A percentile compares a stretch with the other conserved stretches of the same genome.
These are phyloP conservation scores for Manduca sexta DNA, from an alignment of 1,140 invertebrate genomes.

Conservation along the genomic window DNA sequence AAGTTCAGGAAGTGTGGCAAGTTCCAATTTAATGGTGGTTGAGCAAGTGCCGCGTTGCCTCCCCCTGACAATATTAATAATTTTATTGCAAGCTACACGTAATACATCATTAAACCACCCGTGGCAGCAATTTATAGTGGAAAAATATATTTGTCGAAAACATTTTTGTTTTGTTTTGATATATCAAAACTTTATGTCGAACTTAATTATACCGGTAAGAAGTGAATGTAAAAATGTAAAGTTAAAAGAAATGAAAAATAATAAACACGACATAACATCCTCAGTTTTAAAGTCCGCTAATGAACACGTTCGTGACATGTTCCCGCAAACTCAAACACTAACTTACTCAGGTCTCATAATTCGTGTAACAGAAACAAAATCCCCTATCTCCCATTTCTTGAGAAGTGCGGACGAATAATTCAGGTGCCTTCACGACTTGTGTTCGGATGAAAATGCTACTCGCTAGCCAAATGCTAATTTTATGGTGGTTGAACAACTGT, in stretches of 20 bases:
- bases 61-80: slow-evolving; percentile 40
- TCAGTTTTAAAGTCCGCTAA: no score
- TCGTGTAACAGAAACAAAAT: slow-evolving; percentile 22
- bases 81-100: slow-evolving; percentile 35
- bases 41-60: slow-evolving; percentile 50
- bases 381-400: slow-evolving; percentile 36
- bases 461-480: slow-evolving; percentile 72
- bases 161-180: no score
- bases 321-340: no score
- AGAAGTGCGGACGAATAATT: slow-evolving; percentile 57
- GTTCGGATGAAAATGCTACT: slow-evolving; percentile 61
- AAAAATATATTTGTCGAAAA: no score
- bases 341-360: background rate
- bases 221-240: no score
- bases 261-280: no score
- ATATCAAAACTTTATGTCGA: no score
- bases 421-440: slow-evolving; percentile 52
- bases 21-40: slow-evolving; percentile 71
- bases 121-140: background rate
- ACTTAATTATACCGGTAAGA: no score
- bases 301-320: no score
- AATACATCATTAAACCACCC: slow-evolving; percentile 32
- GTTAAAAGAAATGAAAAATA: no score
- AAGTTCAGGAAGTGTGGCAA: slow-evolving; percentile 53
- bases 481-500: slow-evolving; percentile 73